These are phyloP conservation scores for Netelia melanura DNA, from an alignment of 2,888 invertebrate genomes.

Conservation along the genomic window DNA sequence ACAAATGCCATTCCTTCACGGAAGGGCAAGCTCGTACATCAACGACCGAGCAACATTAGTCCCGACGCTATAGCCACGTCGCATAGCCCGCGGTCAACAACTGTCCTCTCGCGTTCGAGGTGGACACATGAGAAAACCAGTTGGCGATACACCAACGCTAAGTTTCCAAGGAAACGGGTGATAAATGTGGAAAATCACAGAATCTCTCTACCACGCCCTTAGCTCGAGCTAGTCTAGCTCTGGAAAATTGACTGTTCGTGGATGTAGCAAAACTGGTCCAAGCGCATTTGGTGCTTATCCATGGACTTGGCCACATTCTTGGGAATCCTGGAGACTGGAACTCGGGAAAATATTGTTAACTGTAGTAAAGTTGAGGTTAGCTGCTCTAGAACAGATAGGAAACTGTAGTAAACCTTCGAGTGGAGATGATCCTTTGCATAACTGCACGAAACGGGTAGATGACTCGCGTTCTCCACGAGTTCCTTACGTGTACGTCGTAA, in stretches of 20 bases:
- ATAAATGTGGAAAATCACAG: not conserved
- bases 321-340: no score
- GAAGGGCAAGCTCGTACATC: conserved; percentile 60
- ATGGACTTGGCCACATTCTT: no score
- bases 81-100: conserved; percentile 48
- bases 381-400: not conserved
- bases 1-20: conserved; percentile 57
- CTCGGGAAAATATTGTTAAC: no score
- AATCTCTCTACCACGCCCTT: no score
- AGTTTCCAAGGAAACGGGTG: not conserved
- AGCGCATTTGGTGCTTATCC: no score
- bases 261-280: no score
- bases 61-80: conserved; percentile 44
- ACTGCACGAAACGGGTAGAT: conserved; percentile 43
- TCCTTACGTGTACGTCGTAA: no score
- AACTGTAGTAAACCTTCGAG: conserved; percentile 36
- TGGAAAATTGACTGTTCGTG: no score
- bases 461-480: not conserved
- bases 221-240: no score
- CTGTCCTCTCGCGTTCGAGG: conserved; percentile 41
- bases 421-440: conserved; percentile 21
- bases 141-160: not conserved
- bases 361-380: no score
- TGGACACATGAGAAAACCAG: conserved; percentile 16
- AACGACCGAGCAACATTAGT: conserved; percentile 62